phyloP scores from a whole-genome alignment of 2,888 invertebrate genomes.

The Synanthedon myopaeformis region DNA sequence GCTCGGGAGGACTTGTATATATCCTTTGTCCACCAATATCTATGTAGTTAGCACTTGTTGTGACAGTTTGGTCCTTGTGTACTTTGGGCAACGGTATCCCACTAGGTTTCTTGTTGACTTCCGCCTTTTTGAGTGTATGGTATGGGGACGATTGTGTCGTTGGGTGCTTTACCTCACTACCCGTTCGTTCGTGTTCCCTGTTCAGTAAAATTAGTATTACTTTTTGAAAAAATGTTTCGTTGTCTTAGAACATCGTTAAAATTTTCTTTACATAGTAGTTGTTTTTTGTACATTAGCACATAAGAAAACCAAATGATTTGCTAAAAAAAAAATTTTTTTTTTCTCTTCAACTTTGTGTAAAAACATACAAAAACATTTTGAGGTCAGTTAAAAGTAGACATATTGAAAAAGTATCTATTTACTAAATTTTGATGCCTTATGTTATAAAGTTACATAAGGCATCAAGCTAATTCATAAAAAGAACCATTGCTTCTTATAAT shows the following conservation, averaged over 20 bases:
- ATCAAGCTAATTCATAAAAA: too few species aligned
- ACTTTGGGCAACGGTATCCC: constrained; percentile 59
- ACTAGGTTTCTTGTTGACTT: constrained; percentile 52
- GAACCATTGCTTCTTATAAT: too few species aligned
- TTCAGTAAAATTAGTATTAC: not conserved
- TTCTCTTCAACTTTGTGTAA: too few species aligned
- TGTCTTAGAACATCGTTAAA: not conserved
- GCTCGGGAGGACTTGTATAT: constrained; percentile 62
- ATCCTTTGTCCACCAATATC: constrained; percentile 64
- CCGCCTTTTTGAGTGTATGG: constrained; percentile 55
- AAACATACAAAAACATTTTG: too few species aligned
- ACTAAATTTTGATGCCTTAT: too few species aligned
- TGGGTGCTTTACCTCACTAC: constrained; percentile 58
- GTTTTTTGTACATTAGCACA: not conserved
- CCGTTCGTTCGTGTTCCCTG: constrained; percentile 62
- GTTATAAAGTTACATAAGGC: too few species aligned
- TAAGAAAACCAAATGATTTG: not conserved
- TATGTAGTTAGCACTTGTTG: constrained; percentile 53
- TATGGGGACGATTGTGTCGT: constrained; percentile 58
- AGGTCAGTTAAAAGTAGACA: too few species aligned
- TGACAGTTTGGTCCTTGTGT: constrained; percentile 54
- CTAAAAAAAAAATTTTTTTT: too few species aligned
- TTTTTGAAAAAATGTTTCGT: not conserved
- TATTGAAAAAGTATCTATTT: too few species aligned
- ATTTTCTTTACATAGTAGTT: not conserved